Evolutionary conservation across 1,140 invertebrate species (phyloP).

Genomic region (Anoplolepis gracilipes): DNA sequence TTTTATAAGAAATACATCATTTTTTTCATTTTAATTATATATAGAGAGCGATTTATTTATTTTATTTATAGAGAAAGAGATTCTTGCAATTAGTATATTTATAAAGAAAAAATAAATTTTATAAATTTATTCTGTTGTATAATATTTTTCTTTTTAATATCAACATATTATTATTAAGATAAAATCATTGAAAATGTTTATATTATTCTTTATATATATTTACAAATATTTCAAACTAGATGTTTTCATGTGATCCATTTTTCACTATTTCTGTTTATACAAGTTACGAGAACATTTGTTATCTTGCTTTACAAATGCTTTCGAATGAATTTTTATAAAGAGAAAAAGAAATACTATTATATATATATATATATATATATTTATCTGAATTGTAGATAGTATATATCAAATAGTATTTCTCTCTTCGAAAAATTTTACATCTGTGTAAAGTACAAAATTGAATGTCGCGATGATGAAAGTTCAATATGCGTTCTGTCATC

Average conservation of each 20-base stretch:
- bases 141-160: slow-evolving; percentile 1
- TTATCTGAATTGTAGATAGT: too few species aligned
- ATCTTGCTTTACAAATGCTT: background rate
- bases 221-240: slow-evolving; percentile 8
- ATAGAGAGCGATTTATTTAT: too few species aligned
- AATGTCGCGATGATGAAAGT: background rate
- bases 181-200: background rate
- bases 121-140: background rate
- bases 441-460: background rate
- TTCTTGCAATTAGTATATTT: too few species aligned
- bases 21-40: too few species aligned
- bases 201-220: background rate
- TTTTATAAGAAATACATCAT: background rate
- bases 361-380: background rate
- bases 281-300: background rate
- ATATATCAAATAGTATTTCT: slow-evolving; percentile 40
- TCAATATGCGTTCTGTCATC: background rate
- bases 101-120: background rate
- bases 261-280: slow-evolving; percentile 2
- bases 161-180: background rate
- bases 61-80: too few species aligned
- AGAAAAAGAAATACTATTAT: too few species aligned
- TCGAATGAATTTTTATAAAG: slow-evolving; percentile 30
- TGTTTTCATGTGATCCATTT: background rate
- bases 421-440: background rate